Evolutionary conservation across 1,140 invertebrate species (phyloP), one percentile per base, ranked within the genome.

Genomic region (Meloidogyne exigua): DNA sequence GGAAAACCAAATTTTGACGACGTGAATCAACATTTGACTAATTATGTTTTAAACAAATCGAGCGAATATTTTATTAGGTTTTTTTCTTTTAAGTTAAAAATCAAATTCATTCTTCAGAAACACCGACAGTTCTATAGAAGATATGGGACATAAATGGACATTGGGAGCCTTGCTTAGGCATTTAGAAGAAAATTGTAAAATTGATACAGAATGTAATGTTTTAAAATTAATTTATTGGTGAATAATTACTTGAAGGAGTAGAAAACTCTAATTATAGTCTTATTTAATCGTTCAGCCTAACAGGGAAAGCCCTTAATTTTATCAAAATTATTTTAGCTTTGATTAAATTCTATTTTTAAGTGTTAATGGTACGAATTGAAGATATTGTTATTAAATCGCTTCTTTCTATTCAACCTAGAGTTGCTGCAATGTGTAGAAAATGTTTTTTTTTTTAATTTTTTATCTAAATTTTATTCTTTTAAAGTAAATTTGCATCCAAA

Each of bases 31-130:
- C 92, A 49, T 91, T 90, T 98, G 81, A 98, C 96, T 44, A 98
- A 98, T 89, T 98, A 98, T 89, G 95, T 94, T 82, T 93, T 98
- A 76, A 98, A 98, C 89, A 96, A 96, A 76, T 42, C 18, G 0
- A 76, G 49, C 26, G 65, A 81, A 25, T 57, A 84, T 49, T 86
- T 84, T 69, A 71, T 84, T 23, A 83, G 81, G 77, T 82, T 72
- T 36, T 62, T 32, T 23, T 0, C 28, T 32, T n/a, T n/a, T n/a
- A n/a, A 2, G 66, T 74, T 26, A 12, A 23, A 39, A 57, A 15
- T 57, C 18, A 44, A 9, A n/a, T n/a, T 9, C 5, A 57, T 57
- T 9, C 13, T 44, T 44, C 44, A 70, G 68, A 36, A 76, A 76
- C 62, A 75, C 25, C 39, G 75, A 76, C 23, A 77, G 44, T 13